Base-by-base conservation (phyloP, 2,888 invertebrate species). In the Encarsia formosa region DNA sequence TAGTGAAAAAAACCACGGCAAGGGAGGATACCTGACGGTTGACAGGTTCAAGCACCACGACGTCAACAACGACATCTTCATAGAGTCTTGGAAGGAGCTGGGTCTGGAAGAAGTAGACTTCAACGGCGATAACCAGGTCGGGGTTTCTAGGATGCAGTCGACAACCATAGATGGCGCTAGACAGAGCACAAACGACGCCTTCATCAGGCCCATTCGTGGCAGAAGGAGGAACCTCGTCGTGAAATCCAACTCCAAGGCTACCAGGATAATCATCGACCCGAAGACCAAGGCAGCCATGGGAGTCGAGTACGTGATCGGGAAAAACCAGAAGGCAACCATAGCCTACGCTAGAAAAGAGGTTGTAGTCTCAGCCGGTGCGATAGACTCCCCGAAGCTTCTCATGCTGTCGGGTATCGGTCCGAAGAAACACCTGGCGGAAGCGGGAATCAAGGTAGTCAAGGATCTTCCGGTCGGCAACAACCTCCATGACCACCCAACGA, bases 361-460 rank as follows among this genome's bases (percentile, higher is more conserved):
- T 1, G 80, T 93, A 44, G 72, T 92, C 23, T 82, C 87, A 9
- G 89, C 89, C 1, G 92, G 76, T 4, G 76, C 87, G 0, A 83
- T 93, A 23, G 90, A 88, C 59, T 87, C 90, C 2, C 90, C 93
- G 0, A 91, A 93, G 67, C 70, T 94, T 2, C 71, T 94, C 42
- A 86, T 92, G 88, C 69, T 92, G 8, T 91, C 91, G 0, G 93
- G 93, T 9, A 76, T 92, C 23, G 88, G 88, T 0, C 88, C 88
- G 0, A 72, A 67, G 19, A 75, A 80, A 1, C 82, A 87, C 64
- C 73, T 88, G 5, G 61, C 71, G 15, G 74, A 79, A 34, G 65
- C 82, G 9, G 77, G 78, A 5, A 86, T 91, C 44, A 70, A 78
- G 0, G 78, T 84, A 2, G 65, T 88, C 31, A 77, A 81, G 54